phyloP scores from a whole-genome alignment of 2,888 invertebrate genomes.

The Tachystola acroxantha region DNA sequence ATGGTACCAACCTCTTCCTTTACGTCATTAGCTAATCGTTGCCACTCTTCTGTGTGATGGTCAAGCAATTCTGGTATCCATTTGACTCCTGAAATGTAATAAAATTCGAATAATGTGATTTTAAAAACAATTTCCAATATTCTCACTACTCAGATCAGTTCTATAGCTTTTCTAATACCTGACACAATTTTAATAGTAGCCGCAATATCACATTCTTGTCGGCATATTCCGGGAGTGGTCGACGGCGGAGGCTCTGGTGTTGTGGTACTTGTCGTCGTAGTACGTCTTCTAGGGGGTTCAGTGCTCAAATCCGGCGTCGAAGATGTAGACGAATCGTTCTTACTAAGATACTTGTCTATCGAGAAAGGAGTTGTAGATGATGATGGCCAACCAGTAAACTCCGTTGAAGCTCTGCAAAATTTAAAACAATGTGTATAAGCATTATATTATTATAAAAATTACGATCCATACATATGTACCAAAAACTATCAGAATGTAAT shows the following conservation, averaged over 20 bases:
- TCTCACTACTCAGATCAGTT: background rate
- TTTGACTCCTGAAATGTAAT: constrained; percentile 73
- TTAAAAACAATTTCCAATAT: background rate
- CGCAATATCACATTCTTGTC: constrained; percentile 88
- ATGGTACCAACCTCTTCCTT: constrained; percentile 83
- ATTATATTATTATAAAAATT: background rate
- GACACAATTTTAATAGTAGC: constrained; percentile 91
- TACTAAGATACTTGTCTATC: constrained; percentile 87
- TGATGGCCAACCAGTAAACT: constrained; percentile 95
- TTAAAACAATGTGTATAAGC: background rate
- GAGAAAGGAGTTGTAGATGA: constrained; percentile 92
- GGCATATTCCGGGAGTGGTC: constrained; percentile 89
- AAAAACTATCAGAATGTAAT: constrained; percentile 1
- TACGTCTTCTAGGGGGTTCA: constrained; percentile 68
- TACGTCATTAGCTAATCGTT: constrained; percentile 87
- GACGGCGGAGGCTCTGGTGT: constrained; percentile 84
- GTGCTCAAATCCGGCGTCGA: constrained; percentile 60
- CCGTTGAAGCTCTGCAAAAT: constrained; percentile 85
- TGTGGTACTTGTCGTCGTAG: constrained; percentile 80
- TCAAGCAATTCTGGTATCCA: constrained; percentile 93
- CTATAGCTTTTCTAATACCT: no score
- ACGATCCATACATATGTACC: background rate
- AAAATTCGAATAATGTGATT: background rate
- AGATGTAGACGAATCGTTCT: constrained; percentile 80
- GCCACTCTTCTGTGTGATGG: constrained; percentile 92